Evolutionary conservation across 2,113 vertebrate genomes (phyloP), one percentile per base, ranked within the genome.

Genomic region (Zootoca vivipara): DNA sequence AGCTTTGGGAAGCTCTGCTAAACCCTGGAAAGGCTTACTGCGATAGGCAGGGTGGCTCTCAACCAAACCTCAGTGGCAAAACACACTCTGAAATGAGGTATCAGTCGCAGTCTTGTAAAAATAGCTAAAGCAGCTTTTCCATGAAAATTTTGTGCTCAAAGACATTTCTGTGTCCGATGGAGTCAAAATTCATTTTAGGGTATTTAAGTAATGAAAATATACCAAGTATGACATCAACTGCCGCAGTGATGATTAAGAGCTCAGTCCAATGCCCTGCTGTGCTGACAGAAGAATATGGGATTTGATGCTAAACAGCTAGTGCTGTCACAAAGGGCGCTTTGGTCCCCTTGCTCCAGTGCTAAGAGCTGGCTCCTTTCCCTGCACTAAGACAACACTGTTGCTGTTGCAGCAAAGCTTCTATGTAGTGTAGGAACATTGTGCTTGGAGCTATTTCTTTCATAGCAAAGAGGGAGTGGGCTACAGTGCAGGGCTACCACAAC

Each of bases 101-200:
- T 52, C 87, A 46, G 70, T 92, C 20, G 42, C 67, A 72, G 26
- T 22, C 1, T 18, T 81, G 2, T 73, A 35, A 69, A 87, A 90
- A 58, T 84, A 89, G 20, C 78, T 82, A 75, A 87, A 8, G 12
- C 30, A 70, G 38, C 13, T 58, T 92, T 92, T 88, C 64, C 74
- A 78, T 18, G 80, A 28, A 46, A 77, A 7, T 64, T 35, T 74
- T 75, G 26, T 72, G 12, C 24, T 88, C 69, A 26, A 26, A 22
- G 56, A 82, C 9, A 3, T 82, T 46, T 46, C 30, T 65, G 84
- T 85, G 73, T 78, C 7, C 42, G 16, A 64, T 62, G 67, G 35
- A 65, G 40, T 22, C 40, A 64, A 74, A 80, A 74, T 64, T 73
- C 52, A 81, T 24, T 64, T 62, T 22, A 20, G 52, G 30, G 35